Percentiles rank a stretch among this genome's conserved stretches.
Conservation (phyloP, 1,140 invertebrate genomes). For the Apis cerana region DNA sequence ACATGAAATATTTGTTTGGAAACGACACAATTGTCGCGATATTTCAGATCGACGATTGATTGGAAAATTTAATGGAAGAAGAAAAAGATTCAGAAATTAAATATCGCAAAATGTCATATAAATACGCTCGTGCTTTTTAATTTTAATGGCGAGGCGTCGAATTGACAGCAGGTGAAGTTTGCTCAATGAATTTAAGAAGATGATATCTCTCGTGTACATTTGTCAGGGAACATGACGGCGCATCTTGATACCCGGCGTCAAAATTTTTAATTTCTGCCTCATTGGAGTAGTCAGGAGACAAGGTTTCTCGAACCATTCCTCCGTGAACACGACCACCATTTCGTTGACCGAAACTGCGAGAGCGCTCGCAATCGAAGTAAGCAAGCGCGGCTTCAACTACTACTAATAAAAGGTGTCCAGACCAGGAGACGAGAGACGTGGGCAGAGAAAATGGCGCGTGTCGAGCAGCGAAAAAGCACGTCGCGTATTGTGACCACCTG, state of each 20-base stretch:
- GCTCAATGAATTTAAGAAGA: neutral
- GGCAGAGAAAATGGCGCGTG: slow-evolving; percentile 54
- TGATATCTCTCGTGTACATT: neutral
- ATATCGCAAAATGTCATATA: too few species aligned
- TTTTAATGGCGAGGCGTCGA: neutral
- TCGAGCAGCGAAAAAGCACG: slow-evolving; percentile 67
- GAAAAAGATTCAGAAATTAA: too few species aligned
- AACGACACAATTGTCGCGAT: too few species aligned
- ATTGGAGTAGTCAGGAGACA: neutral
- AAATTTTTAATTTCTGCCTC: neutral
- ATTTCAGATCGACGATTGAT: too few species aligned
- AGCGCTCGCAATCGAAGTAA: neutral
- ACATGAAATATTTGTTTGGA: too few species aligned
- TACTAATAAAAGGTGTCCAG: neutral
- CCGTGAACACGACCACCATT: neutral
- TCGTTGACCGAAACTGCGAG: too few species aligned
- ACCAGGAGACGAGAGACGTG: slow-evolving; percentile 50
- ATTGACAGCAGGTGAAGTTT: neutral
- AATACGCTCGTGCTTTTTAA: neutral
- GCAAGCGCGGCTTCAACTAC: neutral
- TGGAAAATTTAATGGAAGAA: too few species aligned
- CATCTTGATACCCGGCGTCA: neutral
- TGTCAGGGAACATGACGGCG: neutral
- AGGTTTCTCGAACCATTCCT: too few species aligned
- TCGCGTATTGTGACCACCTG: slow-evolving; percentile 70